Base-by-base conservation (phyloP, 2,888 invertebrate genomes). In the Drosophila rubida region DNA sequence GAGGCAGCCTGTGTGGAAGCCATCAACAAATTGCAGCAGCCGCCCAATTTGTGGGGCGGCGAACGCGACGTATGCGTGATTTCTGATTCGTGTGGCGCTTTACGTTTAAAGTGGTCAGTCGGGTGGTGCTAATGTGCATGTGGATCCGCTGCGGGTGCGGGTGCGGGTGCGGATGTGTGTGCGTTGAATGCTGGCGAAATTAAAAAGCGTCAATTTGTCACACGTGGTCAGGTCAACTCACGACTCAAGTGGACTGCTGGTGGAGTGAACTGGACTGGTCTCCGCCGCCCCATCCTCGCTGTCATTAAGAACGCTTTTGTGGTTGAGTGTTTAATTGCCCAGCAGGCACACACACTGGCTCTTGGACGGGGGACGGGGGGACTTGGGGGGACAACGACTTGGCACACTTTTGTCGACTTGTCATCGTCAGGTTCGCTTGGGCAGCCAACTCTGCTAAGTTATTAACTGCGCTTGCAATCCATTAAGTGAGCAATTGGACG, bases 201-300 rank as follows among this genome's bases (percentile, higher is more conserved):
- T 89, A 90, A 89, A 89, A 88, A 89, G 90, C 90, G 89, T 89
- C 90, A 90, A 89, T 89, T 89, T 90, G 90, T 89, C 90, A 90
- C 89, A 89, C 86, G 58, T 75, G 78, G 75, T 72, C 83, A 75
- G 60, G 53, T 57, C 58, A 23, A 55, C 35, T 37, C 13, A 35
- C 23, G 6, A 35, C 16, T 2, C 39, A 13, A 16, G 13, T 14
- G 13, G 6, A 22, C 30, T 9, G 22, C 32, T 32, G 3, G 11
- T 9, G 27, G 27, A 27, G 27, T 27, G 27, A 14, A 27, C 19
- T 22, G 30, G 9, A 30, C 30, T 9, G 22, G 4, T 14, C 25
- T 16, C 13, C 27, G 0, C 39, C 27, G 16, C 50, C 13, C 37
- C 50, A 58, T 51, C 53, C 25, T 57, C 57, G 25, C 46, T 61